Conservation (phyloP, 2,113 vertebrate genomes). For the Willisornis vidua region DNA sequence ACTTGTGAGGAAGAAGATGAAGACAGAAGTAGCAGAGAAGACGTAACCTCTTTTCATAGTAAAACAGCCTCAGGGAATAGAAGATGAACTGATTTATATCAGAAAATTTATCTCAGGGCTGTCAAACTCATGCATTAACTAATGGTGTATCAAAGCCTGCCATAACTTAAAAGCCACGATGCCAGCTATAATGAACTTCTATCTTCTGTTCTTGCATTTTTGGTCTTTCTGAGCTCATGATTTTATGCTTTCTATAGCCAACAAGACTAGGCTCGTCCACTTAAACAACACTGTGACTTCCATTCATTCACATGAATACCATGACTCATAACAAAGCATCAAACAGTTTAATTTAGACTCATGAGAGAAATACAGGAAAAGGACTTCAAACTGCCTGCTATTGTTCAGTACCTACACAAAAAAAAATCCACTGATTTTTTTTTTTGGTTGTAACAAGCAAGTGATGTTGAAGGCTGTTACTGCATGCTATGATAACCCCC, state of each 20-base stretch:
- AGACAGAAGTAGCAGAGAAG: background rate
- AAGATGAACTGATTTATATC: background rate
- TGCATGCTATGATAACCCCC: background rate
- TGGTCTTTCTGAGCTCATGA: background rate
- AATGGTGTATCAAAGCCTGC: background rate
- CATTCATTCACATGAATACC: background rate
- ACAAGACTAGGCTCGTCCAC: background rate
- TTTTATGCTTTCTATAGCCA: background rate
- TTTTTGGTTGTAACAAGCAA: background rate
- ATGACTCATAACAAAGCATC: background rate
- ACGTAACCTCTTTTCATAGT: background rate
- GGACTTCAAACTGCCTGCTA: background rate
- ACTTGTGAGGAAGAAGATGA: background rate
- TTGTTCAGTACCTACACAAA: background rate
- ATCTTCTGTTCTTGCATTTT: background rate
- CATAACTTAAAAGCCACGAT: background rate
- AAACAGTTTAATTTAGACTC: background rate
- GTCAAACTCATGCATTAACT: background rate
- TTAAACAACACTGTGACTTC: background rate
- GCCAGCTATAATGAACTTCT: background rate
- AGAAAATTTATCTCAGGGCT: background rate
- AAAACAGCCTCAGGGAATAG: background rate
- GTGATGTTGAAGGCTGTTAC: background rate
- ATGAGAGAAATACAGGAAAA: background rate
- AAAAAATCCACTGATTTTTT: background rate